A percentile compares a stretch with the other conserved stretches of the same genome.
Evolutionary conservation across 2,888 invertebrate species (phyloP).

Genomic region (Scaptomyza caliginosa): DNA sequence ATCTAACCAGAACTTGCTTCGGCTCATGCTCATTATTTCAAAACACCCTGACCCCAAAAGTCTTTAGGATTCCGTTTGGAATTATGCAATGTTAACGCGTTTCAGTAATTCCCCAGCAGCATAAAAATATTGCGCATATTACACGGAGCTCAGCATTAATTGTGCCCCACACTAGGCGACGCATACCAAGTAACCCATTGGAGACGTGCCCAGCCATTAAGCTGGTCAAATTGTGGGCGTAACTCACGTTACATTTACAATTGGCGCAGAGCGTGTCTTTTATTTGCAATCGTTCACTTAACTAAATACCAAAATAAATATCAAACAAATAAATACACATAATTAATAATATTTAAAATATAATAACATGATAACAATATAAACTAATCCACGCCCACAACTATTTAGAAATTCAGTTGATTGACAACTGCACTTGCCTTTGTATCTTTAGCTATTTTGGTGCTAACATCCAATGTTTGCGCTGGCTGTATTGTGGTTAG

Average conservation of each 20-base stretch:
- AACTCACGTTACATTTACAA: constrained; percentile 22
- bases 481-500: constrained; percentile 6
- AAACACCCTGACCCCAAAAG: background rate
- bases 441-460: background rate
- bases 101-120: constrained; percentile 42
- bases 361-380: background rate
- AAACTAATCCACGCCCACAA: constrained; percentile 57
- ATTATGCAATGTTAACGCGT: constrained; percentile 40
- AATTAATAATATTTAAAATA: constrained; percentile 1
- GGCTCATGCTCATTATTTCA: background rate
- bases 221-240: constrained; percentile 7
- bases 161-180: constrained; percentile 14
- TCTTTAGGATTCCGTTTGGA: constrained; percentile 1
- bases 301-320: constrained; percentile 23
- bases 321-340: constrained; percentile 27
- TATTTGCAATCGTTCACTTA: constrained; percentile 27
- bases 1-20: background rate
- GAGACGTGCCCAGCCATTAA: constrained; percentile 51
- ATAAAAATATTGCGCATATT: constrained; percentile 73
- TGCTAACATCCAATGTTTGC: constrained; percentile 17
- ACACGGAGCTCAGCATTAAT: constrained; percentile 51
- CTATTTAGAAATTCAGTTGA: constrained; percentile 58
- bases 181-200: constrained; percentile 55
- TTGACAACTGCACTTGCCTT: constrained; percentile 5
- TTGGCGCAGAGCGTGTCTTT: constrained; percentile 11